These are phyloP conservation scores for Phaonia tiefii DNA, from an alignment of 2,888 invertebrate genomes.

Conservation along the genomic window DNA sequence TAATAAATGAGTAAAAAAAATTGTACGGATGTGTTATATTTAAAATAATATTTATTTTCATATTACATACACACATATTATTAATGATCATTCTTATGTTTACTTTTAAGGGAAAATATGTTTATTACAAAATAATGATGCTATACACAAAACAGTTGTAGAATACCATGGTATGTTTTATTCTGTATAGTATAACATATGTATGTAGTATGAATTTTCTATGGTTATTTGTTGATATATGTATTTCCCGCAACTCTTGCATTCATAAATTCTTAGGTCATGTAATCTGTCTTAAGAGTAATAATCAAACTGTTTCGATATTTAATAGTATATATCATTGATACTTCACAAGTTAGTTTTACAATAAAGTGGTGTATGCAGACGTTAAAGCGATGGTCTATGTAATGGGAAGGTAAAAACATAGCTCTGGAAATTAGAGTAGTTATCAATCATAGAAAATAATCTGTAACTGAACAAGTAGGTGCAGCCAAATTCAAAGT, in stretches of 20 bases:
- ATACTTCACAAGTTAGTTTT: background rate
- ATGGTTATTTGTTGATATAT: too few relatives aligned
- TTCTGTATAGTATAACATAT: too few relatives aligned
- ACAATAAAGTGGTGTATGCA: slow-evolving; percentile 66
- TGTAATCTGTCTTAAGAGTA: too few relatives aligned
- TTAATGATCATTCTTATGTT: slow-evolving; percentile 27
- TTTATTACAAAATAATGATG: slow-evolving; percentile 32
- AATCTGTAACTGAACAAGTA: slow-evolving; percentile 27
- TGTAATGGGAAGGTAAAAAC: too few relatives aligned
- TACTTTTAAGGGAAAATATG: slow-evolving; percentile 15
- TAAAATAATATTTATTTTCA: slow-evolving; percentile 13
- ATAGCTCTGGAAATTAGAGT: too few relatives aligned
- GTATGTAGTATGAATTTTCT: too few relatives aligned
- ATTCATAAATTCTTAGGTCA: too few relatives aligned
- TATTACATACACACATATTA: slow-evolving; percentile 18
- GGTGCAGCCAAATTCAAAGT: slow-evolving; percentile 37
- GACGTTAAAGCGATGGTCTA: slow-evolving; percentile 43
- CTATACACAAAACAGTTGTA: slow-evolving; percentile 5
- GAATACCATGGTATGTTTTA: background rate
- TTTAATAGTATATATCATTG: background rate
- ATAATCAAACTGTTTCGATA: background rate
- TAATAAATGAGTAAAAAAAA: too few relatives aligned
- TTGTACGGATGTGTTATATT: background rate
- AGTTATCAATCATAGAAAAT: too few relatives aligned
- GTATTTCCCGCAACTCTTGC: too few relatives aligned